These are phyloP conservation scores for Tragelaphus eurycerus DNA, from an alignment of 2,797 vertebrate genomes.

Conservation along the genomic window DNA sequence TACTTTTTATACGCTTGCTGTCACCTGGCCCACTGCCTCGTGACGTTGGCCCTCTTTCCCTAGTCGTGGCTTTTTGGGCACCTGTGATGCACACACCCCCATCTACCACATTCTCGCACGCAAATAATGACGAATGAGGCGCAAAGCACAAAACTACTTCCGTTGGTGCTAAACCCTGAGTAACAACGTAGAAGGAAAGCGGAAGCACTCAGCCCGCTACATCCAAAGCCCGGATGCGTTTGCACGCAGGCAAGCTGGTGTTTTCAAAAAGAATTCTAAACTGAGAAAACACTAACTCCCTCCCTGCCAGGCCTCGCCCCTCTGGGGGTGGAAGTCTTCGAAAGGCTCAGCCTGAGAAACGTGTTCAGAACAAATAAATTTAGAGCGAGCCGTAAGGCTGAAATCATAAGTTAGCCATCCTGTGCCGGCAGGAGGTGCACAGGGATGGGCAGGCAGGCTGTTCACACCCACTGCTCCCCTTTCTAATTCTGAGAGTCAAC, in stretches of 20 bases:
- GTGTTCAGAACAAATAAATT: not conserved
- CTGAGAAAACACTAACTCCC: not conserved
- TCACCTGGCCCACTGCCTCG: accelerated
- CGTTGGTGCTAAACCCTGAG: not conserved
- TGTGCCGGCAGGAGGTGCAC: not conserved
- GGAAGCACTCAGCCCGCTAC: not conserved
- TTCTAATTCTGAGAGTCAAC: not conserved
- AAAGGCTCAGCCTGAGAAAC: not conserved
- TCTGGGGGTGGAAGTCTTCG: not conserved
- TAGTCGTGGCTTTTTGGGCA: not conserved
- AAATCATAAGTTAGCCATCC: not conserved
- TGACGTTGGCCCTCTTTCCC: not conserved
- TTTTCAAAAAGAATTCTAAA: not conserved
- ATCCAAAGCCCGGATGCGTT: not conserved
- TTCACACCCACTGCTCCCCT: not conserved
- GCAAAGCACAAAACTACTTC: not conserved
- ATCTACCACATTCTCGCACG: not conserved
- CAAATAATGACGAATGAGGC: not conserved
- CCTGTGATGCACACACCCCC: not conserved
- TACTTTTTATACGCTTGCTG: not conserved
- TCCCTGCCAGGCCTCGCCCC: not conserved
- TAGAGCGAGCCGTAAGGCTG: not conserved
- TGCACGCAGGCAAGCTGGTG: not conserved
- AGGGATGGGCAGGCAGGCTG: too few relatives aligned
- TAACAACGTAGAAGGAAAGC: not conserved